Evolutionary conservation across 2,888 invertebrate species (phyloP).

Genomic region (Resseliella maxima): DNA sequence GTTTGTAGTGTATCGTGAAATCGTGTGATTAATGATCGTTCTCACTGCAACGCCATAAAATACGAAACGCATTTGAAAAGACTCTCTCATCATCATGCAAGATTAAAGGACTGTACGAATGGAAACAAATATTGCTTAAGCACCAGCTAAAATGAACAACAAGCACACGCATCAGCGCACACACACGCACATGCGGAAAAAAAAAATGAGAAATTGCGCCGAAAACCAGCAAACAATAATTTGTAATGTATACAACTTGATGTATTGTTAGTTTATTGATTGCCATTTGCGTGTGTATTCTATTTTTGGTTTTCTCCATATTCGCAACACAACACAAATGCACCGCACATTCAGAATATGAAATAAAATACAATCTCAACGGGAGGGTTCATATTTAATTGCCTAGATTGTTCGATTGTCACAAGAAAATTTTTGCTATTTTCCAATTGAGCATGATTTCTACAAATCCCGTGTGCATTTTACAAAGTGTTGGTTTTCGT

Average conservation of each 20-base stretch:
- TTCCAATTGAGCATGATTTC: background rate
- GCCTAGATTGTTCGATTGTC: slow-evolving; percentile 26
- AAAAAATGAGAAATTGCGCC: background rate
- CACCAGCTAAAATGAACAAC: too few species aligned
- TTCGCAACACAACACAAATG: background rate
- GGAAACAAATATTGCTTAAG: background rate
- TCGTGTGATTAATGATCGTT: slow-evolving; percentile 47
- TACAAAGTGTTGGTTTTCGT: too few species aligned
- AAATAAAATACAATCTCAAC: background rate
- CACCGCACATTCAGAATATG: background rate
- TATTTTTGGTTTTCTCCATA: background rate
- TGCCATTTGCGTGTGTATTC: background rate
- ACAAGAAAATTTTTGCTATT: background rate
- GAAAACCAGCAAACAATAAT: slow-evolving; percentile 22
- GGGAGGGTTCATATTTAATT: slow-evolving; percentile 42
- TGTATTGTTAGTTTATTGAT: slow-evolving; percentile 46
- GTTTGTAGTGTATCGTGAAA: background rate
- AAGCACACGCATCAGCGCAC: background rate
- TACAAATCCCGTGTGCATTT: too few species aligned
- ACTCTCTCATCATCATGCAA: background rate
- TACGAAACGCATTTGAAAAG: background rate
- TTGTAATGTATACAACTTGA: slow-evolving; percentile 39
- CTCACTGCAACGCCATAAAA: slow-evolving; percentile 18
- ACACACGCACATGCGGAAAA: background rate
- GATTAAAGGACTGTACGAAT: slow-evolving; percentile 34